phyloP scores from a whole-genome alignment of 2,113 vertebrate genomes.

The Nesoenas mayeri region DNA sequence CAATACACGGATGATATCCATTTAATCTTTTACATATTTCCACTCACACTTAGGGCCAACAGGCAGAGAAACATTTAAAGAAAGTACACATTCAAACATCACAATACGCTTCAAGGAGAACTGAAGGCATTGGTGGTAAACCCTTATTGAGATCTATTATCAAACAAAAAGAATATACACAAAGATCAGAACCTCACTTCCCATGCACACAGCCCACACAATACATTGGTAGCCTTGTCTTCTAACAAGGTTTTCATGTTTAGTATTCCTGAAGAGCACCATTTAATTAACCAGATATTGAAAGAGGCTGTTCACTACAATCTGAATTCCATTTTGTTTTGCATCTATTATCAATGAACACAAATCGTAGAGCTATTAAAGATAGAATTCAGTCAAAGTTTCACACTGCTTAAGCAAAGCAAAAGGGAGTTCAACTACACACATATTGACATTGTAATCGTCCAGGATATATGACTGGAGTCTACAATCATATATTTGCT shows the following conservation, averaged over 20 bases:
- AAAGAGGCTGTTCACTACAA: neutral
- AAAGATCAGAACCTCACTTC: neutral
- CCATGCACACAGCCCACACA: neutral
- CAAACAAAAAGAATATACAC: neutral
- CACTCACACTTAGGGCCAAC: neutral
- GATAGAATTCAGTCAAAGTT: constrained; percentile 40
- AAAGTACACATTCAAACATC: neutral
- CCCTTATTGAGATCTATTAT: neutral
- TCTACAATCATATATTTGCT: neutral
- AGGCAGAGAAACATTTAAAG: neutral
- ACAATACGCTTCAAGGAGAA: constrained; percentile 3
- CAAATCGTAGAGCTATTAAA: constrained; percentile 43
- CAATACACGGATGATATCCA: neutral
- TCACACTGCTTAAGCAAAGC: constrained; percentile 22
- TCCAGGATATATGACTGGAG: constrained; percentile 1
- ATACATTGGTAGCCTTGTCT: neutral
- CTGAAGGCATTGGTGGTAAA: neutral
- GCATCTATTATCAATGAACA: constrained; percentile 7
- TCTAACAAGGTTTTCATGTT: constrained; percentile 31
- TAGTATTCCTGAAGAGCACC: neutral
- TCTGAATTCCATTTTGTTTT: constrained; percentile 45
- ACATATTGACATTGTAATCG: constrained; percentile 38
- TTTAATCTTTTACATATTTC: constrained; percentile 36
- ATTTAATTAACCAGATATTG: constrained; percentile 46
- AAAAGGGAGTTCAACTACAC: constrained; percentile 35